Percentiles rank a stretch among this genome's conserved stretches.
Conservation (phyloP, 1,140 invertebrate genomes). For the Arctopsyche grandis region DNA sequence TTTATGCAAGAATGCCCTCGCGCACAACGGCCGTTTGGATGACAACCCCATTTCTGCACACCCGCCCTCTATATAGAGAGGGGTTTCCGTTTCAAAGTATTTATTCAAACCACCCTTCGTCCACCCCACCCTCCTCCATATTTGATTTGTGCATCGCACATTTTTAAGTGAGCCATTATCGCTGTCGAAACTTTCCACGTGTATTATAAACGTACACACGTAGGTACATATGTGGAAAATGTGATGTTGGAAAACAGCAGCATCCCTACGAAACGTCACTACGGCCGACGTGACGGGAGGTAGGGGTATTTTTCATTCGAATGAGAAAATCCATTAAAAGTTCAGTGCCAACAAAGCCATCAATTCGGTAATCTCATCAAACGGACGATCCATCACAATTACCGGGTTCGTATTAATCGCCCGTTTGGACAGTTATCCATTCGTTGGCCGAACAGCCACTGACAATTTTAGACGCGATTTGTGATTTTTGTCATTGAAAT, state of each 20-base stretch:
- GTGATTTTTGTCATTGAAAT: not conserved
- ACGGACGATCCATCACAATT: constrained; percentile 47
- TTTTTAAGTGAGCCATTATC: constrained; percentile 40
- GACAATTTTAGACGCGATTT: not conserved
- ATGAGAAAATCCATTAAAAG: constrained; percentile 42
- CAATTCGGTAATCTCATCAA: constrained; percentile 45
- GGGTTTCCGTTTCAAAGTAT: constrained; percentile 29
- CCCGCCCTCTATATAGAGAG: not conserved
- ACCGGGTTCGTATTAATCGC: constrained; percentile 39
- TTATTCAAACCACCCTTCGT: not conserved
- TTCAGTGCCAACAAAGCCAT: constrained; percentile 42
- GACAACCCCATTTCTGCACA: constrained; percentile 41
- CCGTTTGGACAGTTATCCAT: not conserved
- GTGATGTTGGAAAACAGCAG: not conserved
- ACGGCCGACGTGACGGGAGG: too few relatives aligned
- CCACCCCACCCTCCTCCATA: not conserved
- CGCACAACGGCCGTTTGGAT: constrained; percentile 33
- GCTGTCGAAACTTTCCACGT: not conserved
- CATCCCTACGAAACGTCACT: not conserved
- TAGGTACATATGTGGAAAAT: not conserved
- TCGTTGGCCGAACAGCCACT: not conserved
- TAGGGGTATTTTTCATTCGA: constrained; percentile 22
- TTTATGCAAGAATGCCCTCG: constrained; percentile 55
- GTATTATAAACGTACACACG: not conserved
- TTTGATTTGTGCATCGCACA: constrained; percentile 27